Evolutionary conservation across 2,888 invertebrate species (phyloP).

Genomic region (Meandrusa payeni): DNA sequence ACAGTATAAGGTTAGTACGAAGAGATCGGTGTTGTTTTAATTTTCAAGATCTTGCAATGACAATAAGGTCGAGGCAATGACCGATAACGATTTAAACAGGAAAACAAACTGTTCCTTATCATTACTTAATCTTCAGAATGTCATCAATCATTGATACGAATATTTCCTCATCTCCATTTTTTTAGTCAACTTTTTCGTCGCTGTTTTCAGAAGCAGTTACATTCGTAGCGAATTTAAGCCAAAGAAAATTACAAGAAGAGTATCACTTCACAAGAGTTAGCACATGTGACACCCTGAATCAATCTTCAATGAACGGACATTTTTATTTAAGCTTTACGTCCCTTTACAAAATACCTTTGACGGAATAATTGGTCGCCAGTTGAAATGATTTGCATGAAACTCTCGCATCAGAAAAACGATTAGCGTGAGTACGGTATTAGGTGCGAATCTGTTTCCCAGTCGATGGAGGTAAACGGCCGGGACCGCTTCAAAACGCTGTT

Average conservation of each 20-base stretch:
- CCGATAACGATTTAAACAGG: conserved; percentile 11
- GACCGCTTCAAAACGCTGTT: conserved; percentile 23
- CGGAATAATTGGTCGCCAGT: conserved; percentile 5
- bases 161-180: too few relatives aligned
- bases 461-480: conserved; percentile 25
- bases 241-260: too few relatives aligned
- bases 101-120: conserved; percentile 12
- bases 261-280: too few relatives aligned
- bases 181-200: too few relatives aligned
- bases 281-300: too few relatives aligned
- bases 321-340: too few relatives aligned
- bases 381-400: neutral
- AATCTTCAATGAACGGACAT: too few relatives aligned
- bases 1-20: too few relatives aligned
- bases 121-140: conserved; percentile 7
- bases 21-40: too few relatives aligned
- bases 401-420: neutral
- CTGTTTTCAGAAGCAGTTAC: too few relatives aligned
- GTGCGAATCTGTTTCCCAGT: conserved; percentile 16
- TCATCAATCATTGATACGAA: conserved; percentile 8
- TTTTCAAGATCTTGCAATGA: conserved; percentile 6
- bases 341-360: too few relatives aligned
- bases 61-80: conserved; percentile 9
- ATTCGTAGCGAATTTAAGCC: too few relatives aligned
- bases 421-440: neutral